phyloP scores from a whole-genome alignment of 2,888 invertebrate genomes.

The Endotricha flammealis region DNA sequence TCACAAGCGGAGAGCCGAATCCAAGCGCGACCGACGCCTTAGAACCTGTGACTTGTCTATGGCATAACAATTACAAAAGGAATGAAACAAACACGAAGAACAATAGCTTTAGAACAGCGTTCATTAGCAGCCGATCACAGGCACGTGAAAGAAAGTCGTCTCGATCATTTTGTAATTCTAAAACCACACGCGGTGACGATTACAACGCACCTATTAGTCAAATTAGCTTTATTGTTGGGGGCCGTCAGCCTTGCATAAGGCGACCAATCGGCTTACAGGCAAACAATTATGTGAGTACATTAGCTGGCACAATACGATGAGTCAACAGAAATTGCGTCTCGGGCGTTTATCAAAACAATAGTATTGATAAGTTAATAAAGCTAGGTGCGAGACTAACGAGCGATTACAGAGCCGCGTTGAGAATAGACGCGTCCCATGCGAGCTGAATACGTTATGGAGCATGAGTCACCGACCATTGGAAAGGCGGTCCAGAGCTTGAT shows the following conservation, averaged over 20 bases:
- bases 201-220: slow-evolving; percentile 77
- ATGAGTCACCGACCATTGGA: slow-evolving; percentile 50
- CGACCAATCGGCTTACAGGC: slow-evolving; percentile 69
- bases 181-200: slow-evolving; percentile 75
- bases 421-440: slow-evolving; percentile 54
- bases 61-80: slow-evolving; percentile 13
- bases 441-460: slow-evolving; percentile 56
- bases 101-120: slow-evolving; percentile 61
- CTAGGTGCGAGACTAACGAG: slow-evolving; percentile 67
- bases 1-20: slow-evolving; percentile 14
- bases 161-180: slow-evolving; percentile 66
- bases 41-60: not conserved
- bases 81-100: slow-evolving; percentile 50
- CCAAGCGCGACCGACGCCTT: not conserved
- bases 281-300: slow-evolving; percentile 66
- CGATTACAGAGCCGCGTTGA: slow-evolving; percentile 53
- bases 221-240: slow-evolving; percentile 75
- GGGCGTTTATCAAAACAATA: slow-evolving; percentile 76
- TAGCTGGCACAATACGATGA: slow-evolving; percentile 69
- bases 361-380: slow-evolving; percentile 78
- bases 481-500: slow-evolving; percentile 31
- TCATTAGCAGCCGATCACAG: slow-evolving; percentile 54
- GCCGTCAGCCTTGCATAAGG: slow-evolving; percentile 58
- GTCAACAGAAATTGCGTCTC: slow-evolving; percentile 69
- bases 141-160: slow-evolving; percentile 47